These are phyloP conservation scores for Diadumene lineata DNA, from an alignment of 92 coral and sea anemone genomes.

Conservation along the genomic window DNA sequence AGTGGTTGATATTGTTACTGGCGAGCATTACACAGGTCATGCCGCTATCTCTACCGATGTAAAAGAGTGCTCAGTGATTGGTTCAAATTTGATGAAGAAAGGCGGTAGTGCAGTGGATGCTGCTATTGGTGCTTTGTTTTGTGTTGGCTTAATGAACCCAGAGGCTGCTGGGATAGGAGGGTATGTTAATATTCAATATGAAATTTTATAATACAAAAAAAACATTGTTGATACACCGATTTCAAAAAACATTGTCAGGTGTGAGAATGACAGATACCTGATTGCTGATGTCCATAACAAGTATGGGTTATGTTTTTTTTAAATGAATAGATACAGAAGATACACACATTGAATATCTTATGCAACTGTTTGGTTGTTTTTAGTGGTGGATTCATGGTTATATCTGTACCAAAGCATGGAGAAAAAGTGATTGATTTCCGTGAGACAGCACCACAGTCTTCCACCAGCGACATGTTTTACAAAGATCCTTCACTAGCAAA, in stretches of 20 bases:
- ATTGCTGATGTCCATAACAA: no score
- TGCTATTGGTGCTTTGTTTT: slow-evolving; percentile 80
- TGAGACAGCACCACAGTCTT: slow-evolving; percentile 81
- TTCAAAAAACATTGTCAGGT: no score
- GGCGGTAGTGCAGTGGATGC: slow-evolving; percentile 99
- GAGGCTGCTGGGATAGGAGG: slow-evolving; percentile 95
- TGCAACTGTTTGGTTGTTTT: neutral
- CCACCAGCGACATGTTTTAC: slow-evolving; percentile 72
- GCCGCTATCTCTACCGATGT: slow-evolving; percentile 94
- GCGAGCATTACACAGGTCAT: slow-evolving; percentile 84
- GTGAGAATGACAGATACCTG: no score
- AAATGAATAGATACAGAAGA: no score
- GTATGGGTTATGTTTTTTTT: no score
- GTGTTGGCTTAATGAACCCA: slow-evolving; percentile 95
- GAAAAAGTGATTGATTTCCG: slow-evolving; percentile 92
- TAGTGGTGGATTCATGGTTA: slow-evolving; percentile 94
- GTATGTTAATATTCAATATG: slow-evolving; percentile 22
- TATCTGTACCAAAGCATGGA: slow-evolving; percentile 60
- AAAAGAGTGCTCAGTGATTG: slow-evolving; percentile 77
- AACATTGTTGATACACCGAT: no score
- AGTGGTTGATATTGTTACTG: slow-evolving; percentile 62
- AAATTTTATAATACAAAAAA: no score
- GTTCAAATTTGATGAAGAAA: slow-evolving; percentile 68
- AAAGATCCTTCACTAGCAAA: slow-evolving; percentile 44
- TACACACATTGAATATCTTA: neutral